Percentiles rank a stretch among this genome's conserved stretches.
Evolutionary conservation across 2,797 vertebrate genomes (phyloP).

Genomic region (Gymnothorax javanicus): DNA sequence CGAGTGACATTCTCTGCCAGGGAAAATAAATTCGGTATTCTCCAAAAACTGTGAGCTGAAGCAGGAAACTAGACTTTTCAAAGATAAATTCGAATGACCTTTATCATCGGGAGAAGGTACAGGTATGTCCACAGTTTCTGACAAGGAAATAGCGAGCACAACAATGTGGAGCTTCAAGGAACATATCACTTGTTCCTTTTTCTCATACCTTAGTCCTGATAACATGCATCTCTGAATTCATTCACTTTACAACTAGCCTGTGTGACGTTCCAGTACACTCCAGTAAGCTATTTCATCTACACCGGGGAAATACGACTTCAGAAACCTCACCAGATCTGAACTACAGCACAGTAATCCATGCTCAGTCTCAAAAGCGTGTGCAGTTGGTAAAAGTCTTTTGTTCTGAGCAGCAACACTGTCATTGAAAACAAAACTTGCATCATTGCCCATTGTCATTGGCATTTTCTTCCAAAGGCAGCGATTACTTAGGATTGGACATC

Average conservation of each 20-base stretch:
- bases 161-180: constrained; percentile 29
- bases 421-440: constrained; percentile 16
- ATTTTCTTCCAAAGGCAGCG: constrained; percentile 2
- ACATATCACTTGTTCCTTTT: constrained; percentile 37
- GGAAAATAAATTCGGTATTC: constrained; percentile 50
- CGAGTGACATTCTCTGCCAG: constrained; percentile 63
- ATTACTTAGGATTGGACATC: constrained; percentile 17
- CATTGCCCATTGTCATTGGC: neutral
- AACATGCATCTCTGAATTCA: constrained; percentile 13
- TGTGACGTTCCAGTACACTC: neutral
- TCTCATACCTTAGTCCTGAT: constrained; percentile 7
- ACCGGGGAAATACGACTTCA: neutral
- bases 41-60: constrained; percentile 46
- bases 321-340: neutral
- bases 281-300: neutral
- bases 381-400: neutral
- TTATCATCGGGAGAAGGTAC: constrained; percentile 47
- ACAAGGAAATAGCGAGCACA: constrained; percentile 56
- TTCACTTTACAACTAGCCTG: neutral
- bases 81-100: constrained; percentile 58
- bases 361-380: constrained; percentile 13
- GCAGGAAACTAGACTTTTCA: constrained; percentile 32
- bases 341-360: neutral
- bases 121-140: constrained; percentile 52
- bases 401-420: neutral